phyloP scores from a whole-genome alignment of 1,140 invertebrate species.

The Melanaphis sacchari region DNA sequence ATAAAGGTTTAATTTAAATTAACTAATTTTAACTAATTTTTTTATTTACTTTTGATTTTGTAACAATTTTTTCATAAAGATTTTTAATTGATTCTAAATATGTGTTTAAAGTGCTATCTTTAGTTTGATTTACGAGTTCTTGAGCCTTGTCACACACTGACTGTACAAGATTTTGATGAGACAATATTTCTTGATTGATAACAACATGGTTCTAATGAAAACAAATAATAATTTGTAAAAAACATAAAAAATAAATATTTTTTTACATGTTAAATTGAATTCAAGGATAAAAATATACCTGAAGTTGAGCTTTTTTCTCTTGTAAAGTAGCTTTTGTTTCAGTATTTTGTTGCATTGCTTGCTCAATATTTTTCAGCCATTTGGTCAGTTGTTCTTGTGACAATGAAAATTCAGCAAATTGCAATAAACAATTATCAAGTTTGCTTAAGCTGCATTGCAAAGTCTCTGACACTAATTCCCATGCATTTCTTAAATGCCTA shows the following conservation, averaged over 20 bases:
- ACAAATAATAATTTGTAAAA: neutral
- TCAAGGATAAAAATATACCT: conserved; percentile 59
- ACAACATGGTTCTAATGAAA: conserved; percentile 83
- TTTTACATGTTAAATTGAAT: neutral
- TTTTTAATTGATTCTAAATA: conserved; percentile 89
- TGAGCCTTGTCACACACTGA: conserved; percentile 91
- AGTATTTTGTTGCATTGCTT: conserved; percentile 88
- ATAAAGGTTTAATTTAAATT: neutral
- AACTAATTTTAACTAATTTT: neutral
- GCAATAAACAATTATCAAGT: conserved; percentile 85
- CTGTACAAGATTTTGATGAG: conserved; percentile 87
- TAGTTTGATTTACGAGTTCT: conserved; percentile 85
- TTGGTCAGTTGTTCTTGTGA: conserved; percentile 90
- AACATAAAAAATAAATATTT: neutral
- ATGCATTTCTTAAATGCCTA: conserved; percentile 79
- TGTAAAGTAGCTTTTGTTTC: conserved; percentile 89
- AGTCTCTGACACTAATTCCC: conserved; percentile 88
- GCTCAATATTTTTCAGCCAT: conserved; percentile 90
- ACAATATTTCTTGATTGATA: conserved; percentile 94
- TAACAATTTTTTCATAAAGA: conserved; percentile 86
- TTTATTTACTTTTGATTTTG: conserved; percentile 74
- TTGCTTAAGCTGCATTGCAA: conserved; percentile 79
- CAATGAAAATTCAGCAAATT: conserved; percentile 87
- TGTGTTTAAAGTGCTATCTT: conserved; percentile 83
- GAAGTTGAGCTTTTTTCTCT: conserved; percentile 91